These are phyloP conservation scores for Metacarcinus magister DNA, from an alignment of 2,888 invertebrate species.

Conservation along the genomic window DNA sequence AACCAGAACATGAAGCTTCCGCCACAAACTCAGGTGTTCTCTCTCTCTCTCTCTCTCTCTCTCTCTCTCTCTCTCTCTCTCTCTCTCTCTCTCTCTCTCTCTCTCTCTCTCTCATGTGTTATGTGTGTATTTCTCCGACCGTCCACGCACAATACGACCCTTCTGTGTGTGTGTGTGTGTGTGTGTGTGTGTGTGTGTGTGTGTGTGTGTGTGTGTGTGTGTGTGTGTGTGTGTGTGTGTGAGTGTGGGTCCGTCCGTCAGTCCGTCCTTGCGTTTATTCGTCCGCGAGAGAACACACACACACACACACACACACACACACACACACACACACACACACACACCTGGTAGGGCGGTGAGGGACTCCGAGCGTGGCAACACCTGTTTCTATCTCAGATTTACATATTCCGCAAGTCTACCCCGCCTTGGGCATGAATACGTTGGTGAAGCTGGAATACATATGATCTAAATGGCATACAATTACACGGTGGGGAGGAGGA, in stretches of 20 bases:
- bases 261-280: background rate
- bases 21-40: background rate
- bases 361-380: slow-evolving; percentile 27
- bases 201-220: background rate
- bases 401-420: slow-evolving; percentile 56
- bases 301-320: background rate
- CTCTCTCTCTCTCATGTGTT: background rate
- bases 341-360: background rate
- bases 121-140: background rate
- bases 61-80: background rate
- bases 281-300: background rate
- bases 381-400: slow-evolving; percentile 59
- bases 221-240: background rate
- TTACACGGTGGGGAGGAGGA: slow-evolving; percentile 1
- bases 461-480: slow-evolving; percentile 51
- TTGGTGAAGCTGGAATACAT: slow-evolving; percentile 30
- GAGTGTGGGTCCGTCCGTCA: background rate
- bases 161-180: background rate
- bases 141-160: background rate
- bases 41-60: slow-evolving; percentile 2
- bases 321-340: slow-evolving; percentile 12
- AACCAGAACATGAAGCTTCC: background rate
- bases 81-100: slow-evolving; percentile 2
- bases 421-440: slow-evolving; percentile 38
- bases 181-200: background rate